Conservation (phyloP, 2,113 vertebrate genomes). For the Entomyzon cyanotis region DNA sequence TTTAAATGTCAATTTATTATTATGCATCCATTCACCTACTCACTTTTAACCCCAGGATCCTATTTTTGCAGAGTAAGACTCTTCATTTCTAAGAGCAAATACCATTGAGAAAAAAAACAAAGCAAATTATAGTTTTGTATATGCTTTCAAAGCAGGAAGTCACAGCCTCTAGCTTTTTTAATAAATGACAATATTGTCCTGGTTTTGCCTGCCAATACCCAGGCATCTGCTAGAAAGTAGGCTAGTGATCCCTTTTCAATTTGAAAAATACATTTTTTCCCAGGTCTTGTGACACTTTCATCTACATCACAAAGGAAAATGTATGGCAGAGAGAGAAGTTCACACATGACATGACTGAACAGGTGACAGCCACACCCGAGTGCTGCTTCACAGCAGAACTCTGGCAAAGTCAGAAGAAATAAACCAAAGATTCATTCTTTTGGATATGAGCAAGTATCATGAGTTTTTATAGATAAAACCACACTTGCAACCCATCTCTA, state of each 20-base stretch:
- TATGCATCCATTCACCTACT: not conserved
- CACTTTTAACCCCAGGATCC: not conserved
- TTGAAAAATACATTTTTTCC: not conserved
- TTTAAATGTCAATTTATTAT: not conserved
- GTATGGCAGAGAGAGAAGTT: not conserved
- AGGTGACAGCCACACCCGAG: not conserved
- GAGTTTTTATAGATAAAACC: not conserved
- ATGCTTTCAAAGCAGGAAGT: not conserved
- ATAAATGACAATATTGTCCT: not conserved
- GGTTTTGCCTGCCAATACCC: not conserved
- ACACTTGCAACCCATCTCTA: not conserved
- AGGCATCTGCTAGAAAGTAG: not conserved
- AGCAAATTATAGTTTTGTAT: not conserved
- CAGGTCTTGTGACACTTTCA: not conserved
- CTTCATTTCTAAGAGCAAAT: not conserved
- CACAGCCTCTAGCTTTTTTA: not conserved
- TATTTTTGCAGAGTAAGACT: not conserved
- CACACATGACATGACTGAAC: fast-evolving
- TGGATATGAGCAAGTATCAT: not conserved
- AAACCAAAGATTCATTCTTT: not conserved
- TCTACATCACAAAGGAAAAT: not conserved
- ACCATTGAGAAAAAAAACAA: too few species aligned
- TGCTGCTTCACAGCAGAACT: not conserved
- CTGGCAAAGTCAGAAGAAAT: not conserved
- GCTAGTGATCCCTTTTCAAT: not conserved